These are phyloP conservation scores for Pristiophorus japonicus DNA, from an alignment of 2,113 vertebrate species.

Conservation along the genomic window DNA sequence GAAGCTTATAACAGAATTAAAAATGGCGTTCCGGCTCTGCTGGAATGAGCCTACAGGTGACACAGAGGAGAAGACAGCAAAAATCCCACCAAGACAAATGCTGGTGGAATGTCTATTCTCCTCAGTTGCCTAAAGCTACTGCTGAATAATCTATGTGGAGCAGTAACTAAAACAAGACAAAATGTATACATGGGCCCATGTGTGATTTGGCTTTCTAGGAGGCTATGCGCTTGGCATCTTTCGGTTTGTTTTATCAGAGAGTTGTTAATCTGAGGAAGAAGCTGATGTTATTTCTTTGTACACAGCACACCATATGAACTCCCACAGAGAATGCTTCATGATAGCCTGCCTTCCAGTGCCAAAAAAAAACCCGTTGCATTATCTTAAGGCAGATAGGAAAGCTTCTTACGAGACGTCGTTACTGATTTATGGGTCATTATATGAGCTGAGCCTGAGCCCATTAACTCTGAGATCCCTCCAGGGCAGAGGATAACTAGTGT, in stretches of 20 bases:
- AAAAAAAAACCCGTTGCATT: background rate
- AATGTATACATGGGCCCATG: background rate
- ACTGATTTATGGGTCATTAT: slow-evolving; percentile 32
- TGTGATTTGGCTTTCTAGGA: background rate
- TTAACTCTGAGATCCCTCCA: slow-evolving; percentile 35
- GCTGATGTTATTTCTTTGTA: background rate
- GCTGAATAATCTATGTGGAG: background rate
- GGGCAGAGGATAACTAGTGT: slow-evolving; percentile 31
- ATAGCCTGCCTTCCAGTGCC: background rate
- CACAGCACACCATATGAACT: background rate
- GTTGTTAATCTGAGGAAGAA: background rate
- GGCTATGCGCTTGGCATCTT: background rate
- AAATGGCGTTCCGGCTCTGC: background rate
- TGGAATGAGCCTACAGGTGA: background rate
- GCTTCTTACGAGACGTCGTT: background rate
- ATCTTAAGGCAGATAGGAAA: slow-evolving; percentile 12
- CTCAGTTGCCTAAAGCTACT: background rate
- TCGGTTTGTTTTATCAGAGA: background rate
- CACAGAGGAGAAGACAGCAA: background rate
- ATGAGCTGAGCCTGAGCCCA: slow-evolving; percentile 8
- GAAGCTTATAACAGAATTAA: background rate
- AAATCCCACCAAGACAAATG: background rate
- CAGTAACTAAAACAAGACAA: background rate
- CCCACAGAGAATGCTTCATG: background rate
- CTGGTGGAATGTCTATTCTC: background rate